Evolutionary conservation across 2,113 vertebrate species (phyloP), one percentile per base, ranked within the genome.

Genomic region (Xerus inauris): DNA sequence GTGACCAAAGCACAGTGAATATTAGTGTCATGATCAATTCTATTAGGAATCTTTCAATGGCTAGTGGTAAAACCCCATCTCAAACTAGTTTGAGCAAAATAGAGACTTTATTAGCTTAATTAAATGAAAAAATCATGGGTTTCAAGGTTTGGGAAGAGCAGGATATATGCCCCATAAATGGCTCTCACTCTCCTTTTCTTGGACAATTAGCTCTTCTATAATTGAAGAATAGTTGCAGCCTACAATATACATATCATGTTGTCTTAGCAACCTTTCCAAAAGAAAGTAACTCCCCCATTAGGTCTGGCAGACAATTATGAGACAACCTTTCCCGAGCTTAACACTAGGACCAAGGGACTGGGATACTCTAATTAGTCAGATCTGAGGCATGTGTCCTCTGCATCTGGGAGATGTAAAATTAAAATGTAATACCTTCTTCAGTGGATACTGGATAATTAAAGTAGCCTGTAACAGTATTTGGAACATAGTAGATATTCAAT

Each of bases 181-280:
- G 62, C 6, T 51, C 77, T 93, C 45, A 6, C 20, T 67, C 28
- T 38, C n/a, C 26, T 49, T 59, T 71, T 57, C 26, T 71, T 51
- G 54, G 64, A 86, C 51, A 93, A 22, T 30, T 89, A 86, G 62
- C 32, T 87, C 62, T 94, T 86, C 51, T 24, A 62, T 28, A n/a
- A 6, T 35, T 5, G 3, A 62, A 32, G 9, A 67, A 57, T 47
- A 47, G 11, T n/a, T 79, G n/a, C 19, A 51, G 17, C 22, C 76
- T 40, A 5, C 13, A 77, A 45, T n/a, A 57, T 17, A 42, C 6
- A 64, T 14, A 71, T 17, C 65, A 69, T 22, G 2, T 89, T 92
- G 10, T 28, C 90, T 92, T 83, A 73, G 19, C 38, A 91, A 83
- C 11, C 1, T 28, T 75, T 69, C 40, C 94, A 47, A 67, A 42